These are phyloP conservation scores for Actinernus sp. DNA, from an alignment of 92 coral and sea anemone species.

Conservation along the genomic window DNA sequence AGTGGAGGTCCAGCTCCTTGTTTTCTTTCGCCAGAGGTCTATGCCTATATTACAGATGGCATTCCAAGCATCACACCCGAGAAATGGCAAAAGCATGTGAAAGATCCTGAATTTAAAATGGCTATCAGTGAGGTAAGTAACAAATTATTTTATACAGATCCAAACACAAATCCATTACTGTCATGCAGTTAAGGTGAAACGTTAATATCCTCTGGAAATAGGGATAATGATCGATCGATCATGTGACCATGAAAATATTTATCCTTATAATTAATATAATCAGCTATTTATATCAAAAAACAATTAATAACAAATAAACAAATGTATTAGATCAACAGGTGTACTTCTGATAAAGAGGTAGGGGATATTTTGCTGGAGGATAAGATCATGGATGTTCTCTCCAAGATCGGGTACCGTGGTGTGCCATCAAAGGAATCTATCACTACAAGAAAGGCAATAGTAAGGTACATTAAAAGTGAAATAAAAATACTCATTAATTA, in stretches of 20 bases:
- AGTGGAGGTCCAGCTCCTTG: conserved; percentile 61
- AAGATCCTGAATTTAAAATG: conserved; percentile 22
- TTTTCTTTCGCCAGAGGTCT: conserved; percentile 38
- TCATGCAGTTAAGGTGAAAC: too few species aligned
- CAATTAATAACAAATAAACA: too few species aligned
- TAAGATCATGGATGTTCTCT: conserved; percentile 48
- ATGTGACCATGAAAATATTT: too few species aligned
- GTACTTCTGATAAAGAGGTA: conserved; percentile 57
- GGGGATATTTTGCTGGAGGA: conserved; percentile 35
- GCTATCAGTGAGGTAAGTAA: conserved; percentile 17
- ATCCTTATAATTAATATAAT: too few species aligned
- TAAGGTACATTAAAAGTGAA: too few species aligned
- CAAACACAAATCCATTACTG: too few species aligned
- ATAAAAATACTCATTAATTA: not conserved
- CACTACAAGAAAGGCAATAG: conserved; percentile 35
- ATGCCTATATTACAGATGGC: conserved; percentile 26
- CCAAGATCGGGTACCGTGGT: conserved; percentile 57
- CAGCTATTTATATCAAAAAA: too few species aligned
- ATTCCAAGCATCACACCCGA: conserved; percentile 32
- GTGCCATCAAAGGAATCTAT: conserved; percentile 66
- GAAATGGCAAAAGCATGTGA: conserved; percentile 31
- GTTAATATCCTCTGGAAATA: too few species aligned
- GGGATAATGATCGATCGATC: too few species aligned
- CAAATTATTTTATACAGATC: too few species aligned
- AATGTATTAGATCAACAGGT: conserved; percentile 33